Conservation (phyloP, 2,113 vertebrate genomes). For the Pionites leucogaster region DNA sequence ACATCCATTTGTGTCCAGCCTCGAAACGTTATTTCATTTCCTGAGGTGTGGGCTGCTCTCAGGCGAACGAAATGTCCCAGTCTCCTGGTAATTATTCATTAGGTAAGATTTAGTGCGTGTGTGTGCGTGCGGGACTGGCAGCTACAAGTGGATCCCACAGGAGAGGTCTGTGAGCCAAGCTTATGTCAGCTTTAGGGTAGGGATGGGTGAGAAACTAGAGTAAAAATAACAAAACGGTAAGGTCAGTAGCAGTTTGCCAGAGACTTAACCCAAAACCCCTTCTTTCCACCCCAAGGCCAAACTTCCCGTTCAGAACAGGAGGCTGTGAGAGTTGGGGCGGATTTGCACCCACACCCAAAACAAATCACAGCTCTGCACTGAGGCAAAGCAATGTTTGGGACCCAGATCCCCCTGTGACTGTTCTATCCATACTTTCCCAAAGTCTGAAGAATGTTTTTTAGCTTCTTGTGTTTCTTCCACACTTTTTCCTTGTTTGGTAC, state of each 20-base stretch:
- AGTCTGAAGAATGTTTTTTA: neutral
- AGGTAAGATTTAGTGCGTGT: constrained; percentile 29
- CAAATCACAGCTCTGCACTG: neutral
- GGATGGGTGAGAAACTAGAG: neutral
- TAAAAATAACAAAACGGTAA: neutral
- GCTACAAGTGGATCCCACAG: neutral
- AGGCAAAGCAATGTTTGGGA: neutral
- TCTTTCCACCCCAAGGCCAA: neutral
- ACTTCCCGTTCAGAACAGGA: neutral
- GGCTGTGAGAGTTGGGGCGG: neutral
- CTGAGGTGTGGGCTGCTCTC: constrained; percentile 41
- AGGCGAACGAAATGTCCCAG: neutral
- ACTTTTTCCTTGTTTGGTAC: neutral
- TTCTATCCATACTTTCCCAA: neutral
- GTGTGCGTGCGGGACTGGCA: neutral
- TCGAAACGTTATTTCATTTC: neutral
- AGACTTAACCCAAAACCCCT: neutral
- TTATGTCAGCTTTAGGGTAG: neutral
- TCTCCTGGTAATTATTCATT: constrained; percentile 37
- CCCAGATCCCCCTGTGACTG: neutral
- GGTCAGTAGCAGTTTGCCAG: neutral
- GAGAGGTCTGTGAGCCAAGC: neutral
- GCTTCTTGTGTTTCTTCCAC: neutral
- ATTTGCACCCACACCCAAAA: neutral
- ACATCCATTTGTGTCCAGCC: neutral